Percentiles rank a stretch among this genome's conserved stretches.
Evolutionary conservation across 2,113 vertebrate species (phyloP).

Genomic region (Elachura formosa): DNA sequence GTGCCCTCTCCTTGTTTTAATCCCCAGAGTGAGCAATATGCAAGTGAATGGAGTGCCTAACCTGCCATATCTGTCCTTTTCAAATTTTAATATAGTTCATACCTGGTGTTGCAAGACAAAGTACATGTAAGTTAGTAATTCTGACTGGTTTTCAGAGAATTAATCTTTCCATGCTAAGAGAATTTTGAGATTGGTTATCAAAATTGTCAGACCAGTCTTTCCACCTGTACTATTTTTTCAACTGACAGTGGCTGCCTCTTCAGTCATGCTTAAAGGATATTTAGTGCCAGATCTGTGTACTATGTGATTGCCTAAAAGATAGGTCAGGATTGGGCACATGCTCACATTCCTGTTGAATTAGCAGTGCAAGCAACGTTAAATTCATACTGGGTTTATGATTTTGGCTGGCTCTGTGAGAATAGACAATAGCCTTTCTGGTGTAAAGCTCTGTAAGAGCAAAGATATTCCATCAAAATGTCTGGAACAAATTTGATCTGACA

Average conservation of each 20-base stretch:
- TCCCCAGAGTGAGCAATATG: background rate
- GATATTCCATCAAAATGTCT: background rate
- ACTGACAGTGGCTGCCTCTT: background rate
- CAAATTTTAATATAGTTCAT: background rate
- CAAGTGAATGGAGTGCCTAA: background rate
- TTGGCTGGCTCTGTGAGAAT: background rate
- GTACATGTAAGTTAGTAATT: background rate
- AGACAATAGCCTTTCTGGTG: background rate
- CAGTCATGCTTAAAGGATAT: background rate
- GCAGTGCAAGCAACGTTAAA: background rate
- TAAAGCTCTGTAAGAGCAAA: background rate
- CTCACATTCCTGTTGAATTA: background rate
- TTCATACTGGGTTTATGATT: background rate
- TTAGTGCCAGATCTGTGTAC: background rate
- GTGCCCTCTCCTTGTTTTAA: background rate
- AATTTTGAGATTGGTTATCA: background rate
- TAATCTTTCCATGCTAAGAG: background rate
- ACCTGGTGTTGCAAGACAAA: background rate
- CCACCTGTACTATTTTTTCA: background rate
- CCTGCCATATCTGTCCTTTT: background rate
- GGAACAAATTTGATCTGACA: constrained; percentile 10
- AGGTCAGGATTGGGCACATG: background rate
- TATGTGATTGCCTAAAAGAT: background rate
- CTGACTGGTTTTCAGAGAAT: background rate
- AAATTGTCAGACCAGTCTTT: background rate